Base-by-base conservation (phyloP, 64 coral and sea anemone genomes). In the Dendrophyllia cribrosa region DNA sequence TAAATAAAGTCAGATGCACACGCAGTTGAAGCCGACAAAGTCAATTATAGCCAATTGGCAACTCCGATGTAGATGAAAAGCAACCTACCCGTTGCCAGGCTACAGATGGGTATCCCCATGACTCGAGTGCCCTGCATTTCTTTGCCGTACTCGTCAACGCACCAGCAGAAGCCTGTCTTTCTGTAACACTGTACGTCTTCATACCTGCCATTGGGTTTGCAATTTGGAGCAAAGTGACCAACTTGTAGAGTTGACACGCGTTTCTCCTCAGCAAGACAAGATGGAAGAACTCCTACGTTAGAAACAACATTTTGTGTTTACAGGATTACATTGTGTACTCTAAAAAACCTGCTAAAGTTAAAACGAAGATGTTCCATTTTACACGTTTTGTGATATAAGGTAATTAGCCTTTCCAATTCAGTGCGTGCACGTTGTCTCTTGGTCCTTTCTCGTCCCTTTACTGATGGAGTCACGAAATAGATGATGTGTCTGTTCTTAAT, bases 121-220 rank as follows among this genome's bases (percentile, higher is more conserved):
- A 87, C 72, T 51, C 82, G 24, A 7, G 91, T 93, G 1, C 49
- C 70, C 13, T 17, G 20, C 23, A 75, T 47, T 46, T 87, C 73
- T 66, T 56, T 66, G 23, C 91, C 91, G 59, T 78, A 74, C 43
- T 68, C 74, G 75, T 93, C 82, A 69, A 87, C 91, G 45, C 91
- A 93, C 91, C 82, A 93, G 24, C 91, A 93, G 46, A 67, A 86
- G 1, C 59, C 72, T 75, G 77, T 84, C 66, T 70, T 21, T 55
- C 72, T 64, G 59, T 77, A 93, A 66, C 91, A 93, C 50, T 93
- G 91, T 11, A 93, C 43, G 50, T 68, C 59, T 78, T 76, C 24
- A 48, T 93, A 87, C n/a, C 70, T 48, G 17, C 91, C 91, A 17
- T 46, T 86, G 1, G 65, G 59, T 63, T 68, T 72, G 82, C 91